Evolutionary conservation across 2,113 vertebrate genomes (phyloP).

Genomic region (Emydura subglobosa): DNA sequence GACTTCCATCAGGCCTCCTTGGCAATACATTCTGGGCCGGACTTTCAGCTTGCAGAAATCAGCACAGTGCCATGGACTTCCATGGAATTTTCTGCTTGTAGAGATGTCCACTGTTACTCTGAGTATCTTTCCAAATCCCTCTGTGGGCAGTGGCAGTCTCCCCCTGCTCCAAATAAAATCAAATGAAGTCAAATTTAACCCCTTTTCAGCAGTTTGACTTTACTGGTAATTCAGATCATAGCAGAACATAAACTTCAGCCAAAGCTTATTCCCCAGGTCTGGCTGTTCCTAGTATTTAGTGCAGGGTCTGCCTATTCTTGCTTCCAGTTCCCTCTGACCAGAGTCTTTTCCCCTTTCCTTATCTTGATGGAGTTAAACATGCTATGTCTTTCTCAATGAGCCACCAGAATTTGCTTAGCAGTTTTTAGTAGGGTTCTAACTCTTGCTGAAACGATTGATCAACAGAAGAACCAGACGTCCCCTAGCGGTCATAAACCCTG

Average conservation of each 20-base stretch:
- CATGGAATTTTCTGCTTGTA: not conserved
- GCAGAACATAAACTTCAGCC: not conserved
- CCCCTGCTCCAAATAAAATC: not conserved
- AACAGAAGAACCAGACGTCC: not conserved
- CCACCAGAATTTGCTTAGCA: not conserved
- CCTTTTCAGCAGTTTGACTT: not conserved
- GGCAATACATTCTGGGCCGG: not conserved
- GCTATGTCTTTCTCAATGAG: not conserved
- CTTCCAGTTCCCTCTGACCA: not conserved
- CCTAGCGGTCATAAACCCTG: too few species aligned
- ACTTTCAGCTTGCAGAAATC: not conserved
- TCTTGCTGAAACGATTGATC: not conserved
- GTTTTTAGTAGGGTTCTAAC: not conserved
- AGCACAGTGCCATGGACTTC: not conserved
- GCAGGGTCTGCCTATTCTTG: not conserved
- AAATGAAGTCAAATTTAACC: not conserved
- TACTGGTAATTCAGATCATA: not conserved
- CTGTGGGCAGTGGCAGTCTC: not conserved
- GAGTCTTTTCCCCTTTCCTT: not conserved
- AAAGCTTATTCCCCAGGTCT: not conserved
- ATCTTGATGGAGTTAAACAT: not conserved
- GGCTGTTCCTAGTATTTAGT: not conserved
- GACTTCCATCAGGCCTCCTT: not conserved
- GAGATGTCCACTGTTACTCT: not conserved
- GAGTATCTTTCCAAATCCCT: not conserved